Percentiles rank a stretch among this genome's conserved stretches.
These are phyloP conservation scores for Terebella lapidaria DNA, from an alignment of 2,888 invertebrate species.

Conservation along the genomic window DNA sequence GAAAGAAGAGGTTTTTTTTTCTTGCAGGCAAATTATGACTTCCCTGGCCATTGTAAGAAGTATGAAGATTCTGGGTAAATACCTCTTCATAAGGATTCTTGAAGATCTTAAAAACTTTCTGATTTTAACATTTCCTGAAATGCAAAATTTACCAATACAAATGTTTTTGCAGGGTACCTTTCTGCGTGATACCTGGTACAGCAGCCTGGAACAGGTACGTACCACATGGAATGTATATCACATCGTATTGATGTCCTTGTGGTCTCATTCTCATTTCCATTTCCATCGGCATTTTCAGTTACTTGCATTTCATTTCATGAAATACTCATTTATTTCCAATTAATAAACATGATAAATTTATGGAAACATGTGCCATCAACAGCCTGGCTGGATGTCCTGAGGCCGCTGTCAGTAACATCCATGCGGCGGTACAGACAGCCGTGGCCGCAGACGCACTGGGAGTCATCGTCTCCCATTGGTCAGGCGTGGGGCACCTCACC, in stretches of 20 bases:
- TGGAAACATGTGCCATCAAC: too few relatives aligned
- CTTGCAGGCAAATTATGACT: conserved; percentile 59
- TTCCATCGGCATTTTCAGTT: too few relatives aligned
- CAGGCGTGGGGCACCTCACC: conserved; percentile 61
- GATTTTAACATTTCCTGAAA: too few relatives aligned
- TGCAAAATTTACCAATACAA: not conserved
- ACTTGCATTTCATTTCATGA: too few relatives aligned
- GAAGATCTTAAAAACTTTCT: too few relatives aligned
- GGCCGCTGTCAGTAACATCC: conserved; percentile 60
- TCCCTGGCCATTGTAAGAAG: conserved; percentile 57
- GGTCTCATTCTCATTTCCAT: too few relatives aligned
- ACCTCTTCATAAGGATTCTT: too few relatives aligned
- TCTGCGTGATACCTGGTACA: conserved; percentile 60
- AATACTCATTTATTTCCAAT: too few relatives aligned
- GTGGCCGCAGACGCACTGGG: conserved; percentile 57
- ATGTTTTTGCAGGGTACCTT: conserved; percentile 43
- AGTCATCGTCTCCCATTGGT: conserved; percentile 61
- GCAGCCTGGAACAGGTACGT: conserved; percentile 60
- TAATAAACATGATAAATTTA: too few relatives aligned
- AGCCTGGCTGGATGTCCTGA: conserved; percentile 62
- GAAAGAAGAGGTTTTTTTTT: too few relatives aligned
- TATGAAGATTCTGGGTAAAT: conserved; percentile 45
- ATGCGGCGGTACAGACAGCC: conserved; percentile 58
- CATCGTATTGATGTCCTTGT: not conserved
- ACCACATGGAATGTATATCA: not conserved